Evolutionary conservation across 2,797 vertebrate species (phyloP), one percentile per base, ranked within the genome.

Genomic region (Cheirogaleus major): DNA sequence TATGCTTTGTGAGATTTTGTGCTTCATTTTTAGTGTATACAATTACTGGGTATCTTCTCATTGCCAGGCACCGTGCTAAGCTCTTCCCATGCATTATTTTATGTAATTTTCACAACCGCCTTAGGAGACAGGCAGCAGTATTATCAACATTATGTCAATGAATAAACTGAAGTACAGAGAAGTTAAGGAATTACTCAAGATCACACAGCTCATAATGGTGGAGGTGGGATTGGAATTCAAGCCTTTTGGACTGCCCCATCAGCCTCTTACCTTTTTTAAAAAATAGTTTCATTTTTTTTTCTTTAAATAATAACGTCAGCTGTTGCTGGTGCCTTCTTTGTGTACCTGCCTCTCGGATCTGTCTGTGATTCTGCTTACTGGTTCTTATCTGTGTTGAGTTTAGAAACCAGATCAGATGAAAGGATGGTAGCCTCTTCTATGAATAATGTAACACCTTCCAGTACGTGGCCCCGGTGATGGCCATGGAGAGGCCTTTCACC

Each of bases 401-500:
- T 45, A 80, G 92, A 82, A 93, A 61, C 57, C 94, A 79, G 79
- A 59, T 93, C 69, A 75, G 91, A 83, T 75, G 52, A 76, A 86
- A 78, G 78, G 65, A 35, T 0, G 55, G 65, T 30, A 12, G 30
- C 35, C 30, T 73, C 32, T 43, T 25, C 22, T 3, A 7, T 43
- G 76, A 87, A 52, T 76, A 70, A 32, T 82, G 50, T 22, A 43
- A 5, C 3, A 0, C n/a, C 27, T 8, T 88, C 35, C 30, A 50
- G 65, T 6, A 18, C 0, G 1, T 57, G 76, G 50, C 32, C 13
- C 3, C 7, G 48, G 14, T 20, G 23, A 32, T 65, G 69, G 27
- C 50, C 7, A 0, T 83, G 2, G 9, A 30, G 78, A 89, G 87
- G 27, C 59, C 17, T 35, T n/a, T 18, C 20, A 1, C 43, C 2